These are phyloP conservation scores for Cheilosia scutellata DNA, from an alignment of 2,888 invertebrate species.

Conservation along the genomic window DNA sequence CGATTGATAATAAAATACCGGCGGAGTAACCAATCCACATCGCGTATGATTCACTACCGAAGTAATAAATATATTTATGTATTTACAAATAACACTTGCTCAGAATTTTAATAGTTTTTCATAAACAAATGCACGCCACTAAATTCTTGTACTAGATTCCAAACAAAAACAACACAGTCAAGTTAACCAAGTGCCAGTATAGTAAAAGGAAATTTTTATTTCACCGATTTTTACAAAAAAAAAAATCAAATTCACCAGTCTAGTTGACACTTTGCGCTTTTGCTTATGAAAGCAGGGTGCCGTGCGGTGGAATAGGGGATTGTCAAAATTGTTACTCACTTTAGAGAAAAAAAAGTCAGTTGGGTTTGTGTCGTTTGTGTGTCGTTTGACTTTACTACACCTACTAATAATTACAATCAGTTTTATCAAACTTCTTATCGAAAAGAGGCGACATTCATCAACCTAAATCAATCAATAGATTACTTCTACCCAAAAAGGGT, in stretches of 20 bases:
- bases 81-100: neutral
- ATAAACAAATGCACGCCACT: neutral
- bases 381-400: conserved; percentile 17
- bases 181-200: no score
- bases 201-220: neutral
- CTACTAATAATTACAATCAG: conserved; percentile 19
- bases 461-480: conserved; percentile 52
- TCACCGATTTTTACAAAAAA: neutral
- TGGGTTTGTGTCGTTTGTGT: neutral
- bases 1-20: conserved; percentile 24
- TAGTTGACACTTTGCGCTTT: neutral
- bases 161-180: neutral
- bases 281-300: neutral
- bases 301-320: neutral
- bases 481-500: conserved; percentile 24
- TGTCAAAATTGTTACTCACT: conserved; percentile 8
- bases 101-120: neutral
- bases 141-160: no score
- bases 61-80: neutral
- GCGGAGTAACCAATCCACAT: conserved; percentile 3
- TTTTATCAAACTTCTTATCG: conserved; percentile 62
- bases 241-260: conserved; percentile 3
- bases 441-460: conserved; percentile 16
- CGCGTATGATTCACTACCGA: neutral
- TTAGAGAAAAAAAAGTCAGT: neutral